Evolutionary conservation across 1,140 invertebrate genomes (phyloP).

Genomic region (Drosophila asahinai): DNA sequence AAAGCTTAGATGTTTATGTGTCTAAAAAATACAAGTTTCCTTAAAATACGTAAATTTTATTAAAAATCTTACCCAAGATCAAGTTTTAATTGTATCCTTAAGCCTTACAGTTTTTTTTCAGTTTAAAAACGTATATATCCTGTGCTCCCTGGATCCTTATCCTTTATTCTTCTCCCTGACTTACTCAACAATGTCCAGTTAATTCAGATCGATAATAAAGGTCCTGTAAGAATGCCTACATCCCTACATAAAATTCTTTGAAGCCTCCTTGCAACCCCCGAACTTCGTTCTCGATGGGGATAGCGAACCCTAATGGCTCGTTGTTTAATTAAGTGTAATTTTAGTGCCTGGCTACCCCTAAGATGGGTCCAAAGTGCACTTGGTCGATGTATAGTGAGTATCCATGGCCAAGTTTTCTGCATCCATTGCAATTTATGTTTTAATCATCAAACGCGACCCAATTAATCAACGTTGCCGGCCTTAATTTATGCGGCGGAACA

Average conservation of each 20-base stretch:
- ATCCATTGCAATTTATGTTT: slow-evolving; percentile 79
- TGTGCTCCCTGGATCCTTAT: background rate
- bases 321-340: slow-evolving; percentile 81
- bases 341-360: slow-evolving; percentile 63
- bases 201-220: slow-evolving; percentile 3
- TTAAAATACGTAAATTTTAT: no score
- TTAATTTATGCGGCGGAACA: slow-evolving; percentile 80
- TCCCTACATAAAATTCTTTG: slow-evolving; percentile 4
- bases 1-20: no score
- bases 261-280: slow-evolving; percentile 15
- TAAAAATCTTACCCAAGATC: no score
- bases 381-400: slow-evolving; percentile 11
- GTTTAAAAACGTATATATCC: background rate
- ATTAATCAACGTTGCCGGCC: slow-evolving; percentile 70
- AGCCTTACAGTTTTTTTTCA: no score
- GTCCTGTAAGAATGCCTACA: background rate
- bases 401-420: slow-evolving; percentile 44
- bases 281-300: slow-evolving; percentile 27
- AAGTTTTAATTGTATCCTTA: no score
- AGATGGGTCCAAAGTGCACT: background rate
- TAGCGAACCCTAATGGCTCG: slow-evolving; percentile 68
- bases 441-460: slow-evolving; percentile 78
- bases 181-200: background rate
- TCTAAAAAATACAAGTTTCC: no score
- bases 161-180: background rate